These are phyloP conservation scores for Ditylenchus weischeri DNA, from an alignment of 2,888 invertebrate species.

Conservation along the genomic window DNA sequence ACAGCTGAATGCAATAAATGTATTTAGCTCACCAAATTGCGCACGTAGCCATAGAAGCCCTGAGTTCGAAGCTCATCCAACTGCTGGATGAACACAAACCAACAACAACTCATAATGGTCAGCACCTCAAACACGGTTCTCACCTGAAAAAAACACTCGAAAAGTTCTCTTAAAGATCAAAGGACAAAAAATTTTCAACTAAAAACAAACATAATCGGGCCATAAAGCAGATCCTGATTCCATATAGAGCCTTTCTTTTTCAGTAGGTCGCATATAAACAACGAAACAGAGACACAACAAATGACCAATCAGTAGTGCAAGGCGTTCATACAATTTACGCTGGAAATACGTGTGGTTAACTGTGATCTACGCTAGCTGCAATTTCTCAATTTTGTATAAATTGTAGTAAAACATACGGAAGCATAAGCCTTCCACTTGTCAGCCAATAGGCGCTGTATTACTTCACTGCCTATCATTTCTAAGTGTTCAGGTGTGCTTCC, in stretches of 20 bases:
- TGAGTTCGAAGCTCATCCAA: conserved; percentile 91
- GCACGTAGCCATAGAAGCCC: conserved; percentile 81
- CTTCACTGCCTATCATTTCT: conserved; percentile 97
- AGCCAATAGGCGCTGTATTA: conserved; percentile 89
- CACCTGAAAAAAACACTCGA: conserved; percentile 53
- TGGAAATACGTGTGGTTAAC: conserved; percentile 59
- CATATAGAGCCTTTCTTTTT: conserved; percentile 64
- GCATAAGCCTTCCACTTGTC: conserved; percentile 99
- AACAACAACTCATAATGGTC: conserved; percentile 79
- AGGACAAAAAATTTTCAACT: too few species aligned
- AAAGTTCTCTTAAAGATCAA: too few species aligned
- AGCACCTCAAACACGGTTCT: conserved; percentile 79
- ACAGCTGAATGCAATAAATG: not conserved
- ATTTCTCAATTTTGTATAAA: conserved; percentile 1
- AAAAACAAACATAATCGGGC: conserved; percentile 55
- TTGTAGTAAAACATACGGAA: conserved; percentile 66
- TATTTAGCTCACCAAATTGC: conserved; percentile 74
- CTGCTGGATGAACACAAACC: conserved; percentile 84
- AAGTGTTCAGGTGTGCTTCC: conserved; percentile 95
- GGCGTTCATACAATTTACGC: conserved; percentile 86
- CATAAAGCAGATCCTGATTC: conserved; percentile 24
- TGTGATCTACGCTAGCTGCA: too few species aligned
- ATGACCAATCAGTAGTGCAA: conserved; percentile 82
- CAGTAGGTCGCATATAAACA: conserved; percentile 81
- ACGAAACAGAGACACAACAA: conserved; percentile 81